phyloP scores from a whole-genome alignment of 2,888 invertebrate species.

The Protodeltote pygarga region DNA sequence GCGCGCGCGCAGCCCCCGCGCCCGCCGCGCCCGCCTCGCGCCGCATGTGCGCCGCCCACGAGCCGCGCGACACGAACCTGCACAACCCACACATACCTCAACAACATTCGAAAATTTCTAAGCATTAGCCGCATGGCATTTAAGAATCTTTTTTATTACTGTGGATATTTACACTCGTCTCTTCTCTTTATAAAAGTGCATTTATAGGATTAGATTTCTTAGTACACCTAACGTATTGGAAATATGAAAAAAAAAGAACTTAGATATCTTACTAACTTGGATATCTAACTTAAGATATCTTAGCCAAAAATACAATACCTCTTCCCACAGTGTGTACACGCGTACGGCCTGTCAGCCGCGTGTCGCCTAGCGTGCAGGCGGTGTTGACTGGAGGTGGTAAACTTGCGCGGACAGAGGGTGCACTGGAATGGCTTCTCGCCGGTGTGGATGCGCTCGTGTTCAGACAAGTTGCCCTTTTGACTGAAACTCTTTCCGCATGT shows the following conservation, averaged over 20 bases:
- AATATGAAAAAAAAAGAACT: too few relatives aligned
- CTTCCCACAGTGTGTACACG: slow-evolving; percentile 66
- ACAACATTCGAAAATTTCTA: too few relatives aligned
- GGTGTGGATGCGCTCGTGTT: slow-evolving; percentile 92
- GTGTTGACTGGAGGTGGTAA: slow-evolving; percentile 92
- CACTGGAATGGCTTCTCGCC: slow-evolving; percentile 93
- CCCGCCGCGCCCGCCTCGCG: slow-evolving; percentile 90
- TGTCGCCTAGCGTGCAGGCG: slow-evolving; percentile 88
- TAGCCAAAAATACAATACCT: too few relatives aligned
- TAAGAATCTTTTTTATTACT: too few relatives aligned
- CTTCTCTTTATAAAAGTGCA: too few relatives aligned
- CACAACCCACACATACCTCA: too few relatives aligned
- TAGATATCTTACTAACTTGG: too few relatives aligned
- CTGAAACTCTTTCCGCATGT: slow-evolving; percentile 91
- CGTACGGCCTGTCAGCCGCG: slow-evolving; percentile 76
- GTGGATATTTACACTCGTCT: too few relatives aligned
- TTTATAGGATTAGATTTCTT: too few relatives aligned
- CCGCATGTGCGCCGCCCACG: slow-evolving; percentile 87
- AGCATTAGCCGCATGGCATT: too few relatives aligned
- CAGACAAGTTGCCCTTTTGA: slow-evolving; percentile 92
- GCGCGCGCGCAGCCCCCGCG: slow-evolving; percentile 87
- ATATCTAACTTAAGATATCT: too few relatives aligned
- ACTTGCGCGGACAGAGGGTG: slow-evolving; percentile 88
- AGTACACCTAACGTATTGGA: too few relatives aligned
- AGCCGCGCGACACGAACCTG: slow-evolving; percentile 86